Percentiles rank a stretch among this genome's conserved stretches.
Conservation (phyloP, 2,797 vertebrate species). For the Sebastolobus alascanus region DNA sequence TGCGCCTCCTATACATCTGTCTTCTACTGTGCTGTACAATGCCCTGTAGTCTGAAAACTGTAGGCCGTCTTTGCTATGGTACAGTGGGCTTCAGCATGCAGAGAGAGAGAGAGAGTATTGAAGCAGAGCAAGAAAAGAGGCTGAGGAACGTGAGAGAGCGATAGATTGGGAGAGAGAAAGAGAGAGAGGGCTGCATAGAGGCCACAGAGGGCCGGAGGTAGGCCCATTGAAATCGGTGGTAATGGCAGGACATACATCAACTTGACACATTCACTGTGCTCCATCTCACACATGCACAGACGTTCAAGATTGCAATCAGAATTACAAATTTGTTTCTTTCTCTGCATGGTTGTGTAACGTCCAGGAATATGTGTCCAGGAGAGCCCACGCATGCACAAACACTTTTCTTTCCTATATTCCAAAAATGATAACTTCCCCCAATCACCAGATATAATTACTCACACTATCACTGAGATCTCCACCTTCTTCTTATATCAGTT, state of each 20-base stretch:
- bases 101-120: constrained; percentile 24
- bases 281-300: constrained; percentile 13
- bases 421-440: not conserved
- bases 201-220: constrained; percentile 37
- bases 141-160: constrained; percentile 26
- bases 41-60: constrained; percentile 31
- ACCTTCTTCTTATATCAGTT: not conserved
- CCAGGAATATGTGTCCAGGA: not conserved
- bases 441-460: not conserved
- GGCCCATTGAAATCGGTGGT: constrained; percentile 49
- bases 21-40: constrained; percentile 10
- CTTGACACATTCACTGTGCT: constrained; percentile 54
- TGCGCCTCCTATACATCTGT: constrained; percentile 20
- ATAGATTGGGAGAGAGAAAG: constrained; percentile 16
- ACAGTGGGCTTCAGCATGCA: constrained; percentile 49
- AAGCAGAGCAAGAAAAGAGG: constrained; percentile 25
- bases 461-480: not conserved
- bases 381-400: not conserved
- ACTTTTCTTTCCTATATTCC: not conserved
- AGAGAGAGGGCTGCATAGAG: constrained; percentile 22
- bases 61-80: constrained; percentile 38
- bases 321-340: constrained; percentile 3
- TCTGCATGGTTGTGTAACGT: constrained; percentile 4
- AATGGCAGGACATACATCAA: constrained; percentile 71
- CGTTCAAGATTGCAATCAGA: constrained; percentile 9